A percentile compares a stretch with the other conserved stretches of the same genome.
Evolutionary conservation across 2,888 invertebrate genomes (phyloP).

Genomic region (Fragum whitleyi): DNA sequence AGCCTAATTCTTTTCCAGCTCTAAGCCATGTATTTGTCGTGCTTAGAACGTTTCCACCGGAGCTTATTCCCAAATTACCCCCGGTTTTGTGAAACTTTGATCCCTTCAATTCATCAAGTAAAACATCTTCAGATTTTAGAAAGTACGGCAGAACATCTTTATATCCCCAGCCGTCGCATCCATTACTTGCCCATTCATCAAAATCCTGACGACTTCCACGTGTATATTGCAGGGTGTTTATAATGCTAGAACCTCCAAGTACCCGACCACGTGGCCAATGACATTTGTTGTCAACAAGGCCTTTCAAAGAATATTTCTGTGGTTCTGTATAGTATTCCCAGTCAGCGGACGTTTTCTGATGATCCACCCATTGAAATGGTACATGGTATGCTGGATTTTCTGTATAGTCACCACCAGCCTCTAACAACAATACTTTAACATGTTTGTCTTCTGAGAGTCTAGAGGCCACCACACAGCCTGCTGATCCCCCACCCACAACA

Average conservation of each 20-base stretch:
- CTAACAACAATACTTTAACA: constrained; percentile 55
- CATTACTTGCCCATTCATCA: constrained; percentile 14
- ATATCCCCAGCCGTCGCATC: constrained; percentile 26
- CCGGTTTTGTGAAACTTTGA: constrained; percentile 24
- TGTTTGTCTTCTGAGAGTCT: too few relatives aligned
- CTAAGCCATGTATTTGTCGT: constrained; percentile 23
- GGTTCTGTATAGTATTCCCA: constrained; percentile 85
- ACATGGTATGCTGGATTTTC: constrained; percentile 83
- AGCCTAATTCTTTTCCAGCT: constrained; percentile 44
- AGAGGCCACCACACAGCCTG: too few relatives aligned
- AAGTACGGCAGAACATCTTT: constrained; percentile 29
- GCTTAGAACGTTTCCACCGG: constrained; percentile 14
- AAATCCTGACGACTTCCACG: constrained; percentile 37
- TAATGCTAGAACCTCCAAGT: constrained; percentile 33
- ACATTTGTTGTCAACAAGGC: constrained; percentile 6
- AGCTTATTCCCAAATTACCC: constrained; percentile 7
- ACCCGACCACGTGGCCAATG: constrained; percentile 43
- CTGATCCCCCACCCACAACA: too few relatives aligned
- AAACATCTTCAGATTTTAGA: constrained; percentile 29
- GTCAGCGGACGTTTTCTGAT: constrained; percentile 75
- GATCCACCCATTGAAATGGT: constrained; percentile 85
- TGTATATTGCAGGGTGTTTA: constrained; percentile 36
- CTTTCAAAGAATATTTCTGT: constrained; percentile 76
- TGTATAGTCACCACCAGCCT: constrained; percentile 85
- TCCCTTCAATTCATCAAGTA: constrained; percentile 7